phyloP scores from a whole-genome alignment of 1,140 invertebrate species.

The Philotrypesis tridentata region DNA sequence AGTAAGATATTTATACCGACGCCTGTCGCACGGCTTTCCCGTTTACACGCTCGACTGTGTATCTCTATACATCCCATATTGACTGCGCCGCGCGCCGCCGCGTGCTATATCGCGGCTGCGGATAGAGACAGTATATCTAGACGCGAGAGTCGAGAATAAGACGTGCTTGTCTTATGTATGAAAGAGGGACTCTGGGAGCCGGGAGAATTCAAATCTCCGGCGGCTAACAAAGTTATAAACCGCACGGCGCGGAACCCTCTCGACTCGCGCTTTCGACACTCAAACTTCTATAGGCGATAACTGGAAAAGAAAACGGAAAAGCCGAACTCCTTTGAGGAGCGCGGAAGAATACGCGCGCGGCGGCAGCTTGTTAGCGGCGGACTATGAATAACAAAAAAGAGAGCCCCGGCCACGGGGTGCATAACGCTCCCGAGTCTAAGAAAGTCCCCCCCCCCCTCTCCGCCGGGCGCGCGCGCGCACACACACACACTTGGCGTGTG shows the following conservation, averaged over 20 bases:
- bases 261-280: background rate
- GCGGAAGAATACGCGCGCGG: background rate
- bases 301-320: slow-evolving; percentile 19
- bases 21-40: background rate
- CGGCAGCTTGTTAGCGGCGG: background rate
- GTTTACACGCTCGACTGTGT: too few relatives aligned
- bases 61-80: background rate
- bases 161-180: too few relatives aligned
- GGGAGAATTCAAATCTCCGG: background rate
- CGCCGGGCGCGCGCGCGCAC: background rate
- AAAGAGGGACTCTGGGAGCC: background rate
- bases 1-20: background rate
- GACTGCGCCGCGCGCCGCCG: too few relatives aligned
- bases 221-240: background rate
- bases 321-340: background rate
- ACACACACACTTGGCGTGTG: background rate
- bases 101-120: too few relatives aligned
- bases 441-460: background rate
- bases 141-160: too few relatives aligned
- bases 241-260: background rate
- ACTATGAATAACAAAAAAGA: slow-evolving; percentile 16
- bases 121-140: too few relatives aligned
- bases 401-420: too few relatives aligned
- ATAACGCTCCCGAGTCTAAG: background rate
- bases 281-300: background rate